Conservation (phyloP, 1,140 invertebrate genomes). For the Dryas iulia region DNA sequence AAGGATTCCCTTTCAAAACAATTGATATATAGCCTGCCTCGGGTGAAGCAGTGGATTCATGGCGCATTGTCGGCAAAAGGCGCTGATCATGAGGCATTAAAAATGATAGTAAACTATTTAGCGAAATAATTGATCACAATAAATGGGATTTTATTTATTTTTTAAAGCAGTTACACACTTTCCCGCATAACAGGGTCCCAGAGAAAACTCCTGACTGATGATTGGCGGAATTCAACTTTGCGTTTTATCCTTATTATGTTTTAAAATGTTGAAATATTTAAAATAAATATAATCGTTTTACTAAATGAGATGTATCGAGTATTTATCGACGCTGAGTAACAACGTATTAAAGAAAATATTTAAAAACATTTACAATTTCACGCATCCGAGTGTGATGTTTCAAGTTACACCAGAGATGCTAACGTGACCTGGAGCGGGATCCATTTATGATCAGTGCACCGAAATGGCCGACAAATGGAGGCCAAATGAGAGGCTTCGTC, state of each 20-base stretch:
- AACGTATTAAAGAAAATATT: neutral
- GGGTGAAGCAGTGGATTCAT: conserved; percentile 43
- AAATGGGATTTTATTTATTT: neutral
- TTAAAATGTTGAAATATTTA: neutral
- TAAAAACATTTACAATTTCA: conserved; percentile 57
- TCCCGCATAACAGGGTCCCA: no score
- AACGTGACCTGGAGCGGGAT: conserved; percentile 74
- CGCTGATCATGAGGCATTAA: conserved; percentile 28
- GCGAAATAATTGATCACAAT: conserved; percentile 10
- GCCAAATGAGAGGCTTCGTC: conserved; percentile 78
- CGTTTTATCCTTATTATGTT: no score
- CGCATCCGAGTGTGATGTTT: conserved; percentile 75
- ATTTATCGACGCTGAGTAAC: no score
- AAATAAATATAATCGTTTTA: neutral
- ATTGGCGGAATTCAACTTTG: no score
- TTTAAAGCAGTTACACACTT: no score
- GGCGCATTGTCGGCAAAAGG: conserved; percentile 41
- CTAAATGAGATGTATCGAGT: neutral
- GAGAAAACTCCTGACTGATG: no score
- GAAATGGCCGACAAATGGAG: conserved; percentile 79
- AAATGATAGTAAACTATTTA: conserved; percentile 23
- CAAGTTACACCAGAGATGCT: conserved; percentile 60
- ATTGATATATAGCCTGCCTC: conserved; percentile 57
- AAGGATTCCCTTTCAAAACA: conserved; percentile 53
- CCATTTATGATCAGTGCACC: conserved; percentile 77